Percentiles rank a stretch among this genome's conserved stretches.
Conservation (phyloP, 2,113 vertebrate genomes). For the Sapajus apella region DNA sequence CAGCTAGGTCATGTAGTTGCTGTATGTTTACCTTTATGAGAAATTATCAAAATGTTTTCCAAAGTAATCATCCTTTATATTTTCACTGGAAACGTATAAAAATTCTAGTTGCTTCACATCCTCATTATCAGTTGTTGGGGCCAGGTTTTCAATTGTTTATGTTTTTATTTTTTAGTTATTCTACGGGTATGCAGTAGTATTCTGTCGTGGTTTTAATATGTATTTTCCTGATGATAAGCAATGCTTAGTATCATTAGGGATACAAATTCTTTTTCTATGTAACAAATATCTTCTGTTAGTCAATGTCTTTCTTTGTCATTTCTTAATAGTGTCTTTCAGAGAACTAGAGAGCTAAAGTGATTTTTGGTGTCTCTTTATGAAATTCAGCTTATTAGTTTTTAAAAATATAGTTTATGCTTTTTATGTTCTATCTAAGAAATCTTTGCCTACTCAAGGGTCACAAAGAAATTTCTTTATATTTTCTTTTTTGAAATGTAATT, state of each 20-base stretch:
- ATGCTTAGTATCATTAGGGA: background rate
- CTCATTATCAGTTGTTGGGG: background rate
- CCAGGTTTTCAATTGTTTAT: background rate
- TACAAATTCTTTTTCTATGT: no score
- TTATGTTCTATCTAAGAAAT: no score
- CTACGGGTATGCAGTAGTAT: background rate
- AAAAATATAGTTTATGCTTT: background rate
- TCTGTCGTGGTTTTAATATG: background rate
- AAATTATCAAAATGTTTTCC: background rate
- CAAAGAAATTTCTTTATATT: no score
- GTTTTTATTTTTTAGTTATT: background rate
- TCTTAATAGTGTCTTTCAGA: background rate
- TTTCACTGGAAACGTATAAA: background rate
- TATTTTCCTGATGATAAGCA: background rate
- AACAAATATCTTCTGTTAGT: background rate
- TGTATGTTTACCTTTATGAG: background rate
- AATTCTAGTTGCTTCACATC: background rate
- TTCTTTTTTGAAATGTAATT: no score
- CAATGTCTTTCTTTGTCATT: background rate
- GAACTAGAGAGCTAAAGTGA: background rate
- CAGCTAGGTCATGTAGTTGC: background rate
- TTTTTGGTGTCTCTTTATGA: background rate
- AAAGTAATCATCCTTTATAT: background rate
- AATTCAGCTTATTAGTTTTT: background rate
- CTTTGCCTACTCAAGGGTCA: no score